Conservation (phyloP, 1,140 invertebrate species). For the Tribolium castaneum region DNA sequence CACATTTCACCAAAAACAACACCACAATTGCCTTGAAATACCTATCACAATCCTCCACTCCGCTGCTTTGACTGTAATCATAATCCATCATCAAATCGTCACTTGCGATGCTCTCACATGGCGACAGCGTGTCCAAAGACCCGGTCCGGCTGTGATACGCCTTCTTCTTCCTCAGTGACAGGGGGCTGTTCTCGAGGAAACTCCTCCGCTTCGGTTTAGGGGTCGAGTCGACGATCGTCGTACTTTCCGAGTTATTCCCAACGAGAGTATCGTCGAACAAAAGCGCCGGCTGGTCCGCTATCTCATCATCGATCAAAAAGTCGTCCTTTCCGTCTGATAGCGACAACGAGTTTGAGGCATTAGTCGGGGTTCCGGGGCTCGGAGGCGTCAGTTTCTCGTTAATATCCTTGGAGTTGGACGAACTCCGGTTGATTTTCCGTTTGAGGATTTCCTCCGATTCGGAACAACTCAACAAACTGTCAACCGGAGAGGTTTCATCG, state of each 20-base stretch:
- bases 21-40: slow-evolving; percentile 54
- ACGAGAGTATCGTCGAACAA: slow-evolving; percentile 75
- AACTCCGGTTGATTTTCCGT: slow-evolving; percentile 61
- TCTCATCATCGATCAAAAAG: slow-evolving; percentile 89
- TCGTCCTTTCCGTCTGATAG: slow-evolving; percentile 77
- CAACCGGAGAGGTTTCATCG: slow-evolving; percentile 84
- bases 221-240: slow-evolving; percentile 53
- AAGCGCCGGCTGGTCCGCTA: slow-evolving; percentile 88
- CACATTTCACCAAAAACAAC: background rate
- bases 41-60: slow-evolving; percentile 76
- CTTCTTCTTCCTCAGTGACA: slow-evolving; percentile 56
- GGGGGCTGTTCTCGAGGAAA: slow-evolving; percentile 59
- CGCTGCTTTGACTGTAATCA: slow-evolving; percentile 77
- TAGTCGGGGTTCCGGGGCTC: slow-evolving; percentile 79
- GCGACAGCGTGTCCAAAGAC: slow-evolving; percentile 77
- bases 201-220: slow-evolving; percentile 47
- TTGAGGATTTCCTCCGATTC: slow-evolving; percentile 67
- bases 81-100: slow-evolving; percentile 88
- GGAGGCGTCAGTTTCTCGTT: slow-evolving; percentile 60
- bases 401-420: slow-evolving; percentile 62
- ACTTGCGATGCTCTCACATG: slow-evolving; percentile 81
- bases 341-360: slow-evolving; percentile 80
- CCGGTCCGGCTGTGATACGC: slow-evolving; percentile 50
- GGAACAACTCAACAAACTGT: slow-evolving; percentile 78
- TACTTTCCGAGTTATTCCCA: slow-evolving; percentile 59